Conservation (phyloP, 2,113 vertebrate genomes). For the Eretmodus cyanostictus region DNA sequence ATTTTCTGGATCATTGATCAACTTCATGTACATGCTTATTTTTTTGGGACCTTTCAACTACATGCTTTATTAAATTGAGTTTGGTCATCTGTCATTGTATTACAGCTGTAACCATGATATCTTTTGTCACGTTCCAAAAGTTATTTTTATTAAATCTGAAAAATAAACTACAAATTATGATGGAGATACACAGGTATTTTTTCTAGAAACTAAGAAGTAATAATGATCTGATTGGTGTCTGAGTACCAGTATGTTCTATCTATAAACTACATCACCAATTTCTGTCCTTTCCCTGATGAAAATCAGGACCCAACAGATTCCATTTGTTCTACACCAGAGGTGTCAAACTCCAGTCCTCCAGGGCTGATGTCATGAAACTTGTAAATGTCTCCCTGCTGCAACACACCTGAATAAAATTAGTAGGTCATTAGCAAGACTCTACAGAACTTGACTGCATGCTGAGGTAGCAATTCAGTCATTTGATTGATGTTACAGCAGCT, state of each 20-base stretch:
- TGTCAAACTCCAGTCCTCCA: not conserved
- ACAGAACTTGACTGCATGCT: not conserved
- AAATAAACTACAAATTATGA: not conserved
- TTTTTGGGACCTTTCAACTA: not conserved
- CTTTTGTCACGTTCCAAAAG: not conserved
- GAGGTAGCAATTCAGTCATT: not conserved
- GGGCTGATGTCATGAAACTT: not conserved
- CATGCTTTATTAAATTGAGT: not conserved
- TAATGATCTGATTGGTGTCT: not conserved
- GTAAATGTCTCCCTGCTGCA: not conserved
- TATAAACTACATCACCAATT: not conserved
- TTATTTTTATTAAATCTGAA: not conserved
- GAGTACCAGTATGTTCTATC: not conserved
- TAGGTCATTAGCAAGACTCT: not conserved
- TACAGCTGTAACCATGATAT: not conserved
- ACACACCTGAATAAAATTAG: not conserved
- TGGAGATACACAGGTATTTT: not conserved
- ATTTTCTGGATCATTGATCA: not conserved
- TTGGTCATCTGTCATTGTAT: not conserved
- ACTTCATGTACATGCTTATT: rapidly evolving
- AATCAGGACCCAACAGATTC: not conserved
- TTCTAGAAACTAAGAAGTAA: not conserved
- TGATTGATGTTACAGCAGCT: not conserved
- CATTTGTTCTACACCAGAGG: not conserved
- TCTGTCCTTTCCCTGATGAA: not conserved